phyloP scores from a whole-genome alignment of 2,888 invertebrate species.

The Aethes cnicana region DNA sequence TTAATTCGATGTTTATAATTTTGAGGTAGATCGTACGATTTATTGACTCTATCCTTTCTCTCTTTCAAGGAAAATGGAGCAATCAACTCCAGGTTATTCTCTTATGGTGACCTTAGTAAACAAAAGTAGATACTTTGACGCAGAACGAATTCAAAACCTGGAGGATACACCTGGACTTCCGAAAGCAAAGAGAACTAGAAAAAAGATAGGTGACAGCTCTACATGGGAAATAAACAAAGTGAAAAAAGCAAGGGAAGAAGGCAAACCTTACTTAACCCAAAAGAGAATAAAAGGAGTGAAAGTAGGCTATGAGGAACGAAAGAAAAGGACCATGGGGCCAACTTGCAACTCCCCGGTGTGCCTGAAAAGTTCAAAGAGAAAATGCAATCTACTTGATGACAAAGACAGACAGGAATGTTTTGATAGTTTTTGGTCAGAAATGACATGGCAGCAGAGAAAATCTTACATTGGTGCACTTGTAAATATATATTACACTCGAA shows the following conservation, averaged over 20 bases:
- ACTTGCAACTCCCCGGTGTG: conserved; percentile 25
- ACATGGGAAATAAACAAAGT: conserved; percentile 30
- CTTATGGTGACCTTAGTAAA: conserved; percentile 25
- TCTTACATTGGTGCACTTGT: conserved; percentile 25
- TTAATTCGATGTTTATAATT: too few species aligned
- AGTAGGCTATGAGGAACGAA: conserved; percentile 29
- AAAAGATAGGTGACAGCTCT: conserved; percentile 24
- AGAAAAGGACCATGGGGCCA: conserved; percentile 23
- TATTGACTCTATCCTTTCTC: too few species aligned
- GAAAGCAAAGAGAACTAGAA: conserved; percentile 19
- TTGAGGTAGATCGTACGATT: too few species aligned
- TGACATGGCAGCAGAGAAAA: conserved; percentile 27
- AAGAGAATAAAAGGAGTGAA: conserved; percentile 29
- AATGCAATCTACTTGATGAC: conserved; percentile 22
- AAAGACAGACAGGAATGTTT: conserved; percentile 26
- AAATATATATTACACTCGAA: conserved; percentile 25
- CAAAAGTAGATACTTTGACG: conserved; percentile 22
- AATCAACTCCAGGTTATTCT: conserved; percentile 16
- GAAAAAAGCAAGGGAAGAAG: conserved; percentile 27
- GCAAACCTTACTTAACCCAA: conserved; percentile 28
- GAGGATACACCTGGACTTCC: conserved; percentile 24
- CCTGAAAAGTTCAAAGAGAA: conserved; percentile 25
- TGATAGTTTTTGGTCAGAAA: conserved; percentile 28
- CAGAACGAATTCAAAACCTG: conserved; percentile 16
- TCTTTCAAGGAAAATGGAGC: conserved; percentile 6